Evolutionary conservation across 2,888 invertebrate species (phyloP).

Genomic region (Eupithecia abbreviata): DNA sequence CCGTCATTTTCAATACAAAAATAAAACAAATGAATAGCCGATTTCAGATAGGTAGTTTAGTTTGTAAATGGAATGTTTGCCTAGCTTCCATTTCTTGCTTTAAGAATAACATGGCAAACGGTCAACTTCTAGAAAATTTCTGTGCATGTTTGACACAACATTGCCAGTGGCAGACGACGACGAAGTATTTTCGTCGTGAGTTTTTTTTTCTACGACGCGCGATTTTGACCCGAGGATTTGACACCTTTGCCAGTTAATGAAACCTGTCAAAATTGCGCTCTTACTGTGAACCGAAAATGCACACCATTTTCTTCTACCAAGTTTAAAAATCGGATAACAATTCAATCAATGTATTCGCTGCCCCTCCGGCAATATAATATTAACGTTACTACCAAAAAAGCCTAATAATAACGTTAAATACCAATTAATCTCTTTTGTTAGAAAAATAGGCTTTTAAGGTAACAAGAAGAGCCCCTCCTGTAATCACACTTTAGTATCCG

Average conservation of each 20-base stretch:
- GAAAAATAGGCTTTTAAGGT: slow-evolving; percentile 55
- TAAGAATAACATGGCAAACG: too few relatives aligned
- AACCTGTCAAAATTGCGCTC: background rate
- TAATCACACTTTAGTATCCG: slow-evolving; percentile 19
- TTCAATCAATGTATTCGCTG: background rate
- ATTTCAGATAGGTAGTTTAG: background rate
- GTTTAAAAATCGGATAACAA: background rate
- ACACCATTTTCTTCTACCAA: background rate
- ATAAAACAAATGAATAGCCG: background rate
- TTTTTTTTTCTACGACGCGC: too few relatives aligned
- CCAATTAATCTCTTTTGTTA: slow-evolving; percentile 53
- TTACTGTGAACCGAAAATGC: background rate
- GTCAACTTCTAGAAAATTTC: too few relatives aligned
- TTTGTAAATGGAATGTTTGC: background rate
- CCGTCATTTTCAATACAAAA: background rate
- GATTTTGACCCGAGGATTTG: too few relatives aligned
- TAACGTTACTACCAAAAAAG: background rate
- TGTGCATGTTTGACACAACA: too few relatives aligned
- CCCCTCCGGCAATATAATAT: background rate
- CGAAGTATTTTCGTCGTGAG: too few relatives aligned
- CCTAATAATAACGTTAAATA: slow-evolving; percentile 40
- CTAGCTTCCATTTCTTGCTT: too few relatives aligned
- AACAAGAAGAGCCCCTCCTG: slow-evolving; percentile 41
- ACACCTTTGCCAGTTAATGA: too few relatives aligned
- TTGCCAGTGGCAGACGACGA: too few relatives aligned